Conservation (phyloP, 2,113 vertebrate genomes). For the Eudyptes chrysolophus region DNA sequence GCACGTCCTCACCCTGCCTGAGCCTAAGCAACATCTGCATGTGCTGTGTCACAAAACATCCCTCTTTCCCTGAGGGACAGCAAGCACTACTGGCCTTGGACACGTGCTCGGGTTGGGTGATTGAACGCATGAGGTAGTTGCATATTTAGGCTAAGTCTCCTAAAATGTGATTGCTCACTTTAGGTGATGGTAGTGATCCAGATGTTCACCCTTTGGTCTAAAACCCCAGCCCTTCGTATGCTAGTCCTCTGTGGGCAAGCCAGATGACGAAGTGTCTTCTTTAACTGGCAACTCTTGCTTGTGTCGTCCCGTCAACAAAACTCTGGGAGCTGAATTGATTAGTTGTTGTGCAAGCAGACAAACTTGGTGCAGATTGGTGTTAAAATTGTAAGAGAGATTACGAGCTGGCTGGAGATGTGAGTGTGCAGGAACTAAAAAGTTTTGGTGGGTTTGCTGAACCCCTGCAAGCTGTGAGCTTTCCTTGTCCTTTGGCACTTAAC, state of each 20-base stretch:
- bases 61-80: background rate
- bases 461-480: background rate
- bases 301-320: background rate
- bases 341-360: background rate
- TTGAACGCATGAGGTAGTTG: fast-evolving
- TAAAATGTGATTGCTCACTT: background rate
- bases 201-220: background rate
- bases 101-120: fast-evolving
- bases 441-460: background rate
- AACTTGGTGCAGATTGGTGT: background rate
- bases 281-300: background rate
- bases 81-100: background rate
- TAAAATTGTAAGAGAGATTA: background rate
- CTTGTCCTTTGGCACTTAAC: background rate
- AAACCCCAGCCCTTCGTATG: background rate
- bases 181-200: background rate
- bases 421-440: background rate
- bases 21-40: background rate
- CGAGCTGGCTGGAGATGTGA: background rate
- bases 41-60: background rate
- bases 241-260: background rate
- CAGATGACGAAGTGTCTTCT: background rate
- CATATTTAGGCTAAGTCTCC: background rate
- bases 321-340: background rate
- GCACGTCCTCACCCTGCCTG: background rate